Percentiles rank a stretch among this genome's conserved stretches.
Conservation (phyloP, 1,140 invertebrate genomes). For the Drosophila mauritiana region DNA sequence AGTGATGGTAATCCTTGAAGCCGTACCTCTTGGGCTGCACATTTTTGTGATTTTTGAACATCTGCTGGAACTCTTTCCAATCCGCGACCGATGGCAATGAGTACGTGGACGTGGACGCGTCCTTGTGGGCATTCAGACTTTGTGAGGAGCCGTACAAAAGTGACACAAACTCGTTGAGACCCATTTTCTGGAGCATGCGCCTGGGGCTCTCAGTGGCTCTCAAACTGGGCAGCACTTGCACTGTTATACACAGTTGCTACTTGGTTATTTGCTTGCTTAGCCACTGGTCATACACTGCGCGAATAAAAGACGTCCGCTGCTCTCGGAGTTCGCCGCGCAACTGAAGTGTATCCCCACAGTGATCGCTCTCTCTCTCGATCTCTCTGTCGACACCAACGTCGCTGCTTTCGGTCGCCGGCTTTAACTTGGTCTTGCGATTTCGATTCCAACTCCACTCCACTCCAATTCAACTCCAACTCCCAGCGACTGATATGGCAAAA, state of each 20-base stretch:
- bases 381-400: constrained; percentile 2
- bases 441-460: not conserved
- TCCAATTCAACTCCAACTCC: constrained; percentile 7
- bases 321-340: constrained; percentile 69
- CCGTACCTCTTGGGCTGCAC: constrained; percentile 70
- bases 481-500: not conserved
- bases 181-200: constrained; percentile 71
- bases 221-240: constrained; percentile 7
- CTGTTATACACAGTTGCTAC: constrained; percentile 5
- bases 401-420: constrained; percentile 13
- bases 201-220: constrained; percentile 18
- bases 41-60: constrained; percentile 84
- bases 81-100: constrained; percentile 69
- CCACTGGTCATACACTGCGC: constrained; percentile 18
- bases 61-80: constrained; percentile 74
- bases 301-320: constrained; percentile 50
- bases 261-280: too few species aligned
- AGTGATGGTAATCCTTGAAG: constrained; percentile 74
- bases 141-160: constrained; percentile 82
- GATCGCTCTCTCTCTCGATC: constrained; percentile 14
- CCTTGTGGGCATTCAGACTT: constrained; percentile 67
- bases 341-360: constrained; percentile 40
- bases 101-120: constrained; percentile 66
- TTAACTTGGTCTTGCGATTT: constrained; percentile 2
- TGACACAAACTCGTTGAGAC: constrained; percentile 81